Percentiles rank a stretch among this genome's conserved stretches.
Conservation (phyloP, 2,888 invertebrate genomes). For the Leptarthrus brevirostris region DNA sequence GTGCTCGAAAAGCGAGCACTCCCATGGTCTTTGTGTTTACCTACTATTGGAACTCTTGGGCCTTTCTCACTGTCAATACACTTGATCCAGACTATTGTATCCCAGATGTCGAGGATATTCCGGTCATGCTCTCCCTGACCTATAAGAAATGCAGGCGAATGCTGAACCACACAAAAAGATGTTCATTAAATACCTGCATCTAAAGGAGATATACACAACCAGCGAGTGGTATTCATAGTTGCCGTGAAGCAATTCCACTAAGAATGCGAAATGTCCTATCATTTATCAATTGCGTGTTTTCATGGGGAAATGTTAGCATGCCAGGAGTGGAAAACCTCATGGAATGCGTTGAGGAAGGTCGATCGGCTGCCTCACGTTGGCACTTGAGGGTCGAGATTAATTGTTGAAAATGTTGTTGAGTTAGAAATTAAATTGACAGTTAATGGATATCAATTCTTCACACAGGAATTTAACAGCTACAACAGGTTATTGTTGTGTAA, state of each 20-base stretch:
- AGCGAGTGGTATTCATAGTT: neutral
- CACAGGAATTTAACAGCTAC: no score
- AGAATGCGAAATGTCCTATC: neutral
- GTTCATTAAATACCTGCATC: slow-evolving; percentile 35
- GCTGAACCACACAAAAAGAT: neutral
- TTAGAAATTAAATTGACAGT: no score
- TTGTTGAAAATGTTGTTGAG: neutral
- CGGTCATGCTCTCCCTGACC: slow-evolving; percentile 16
- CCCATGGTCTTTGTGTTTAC: neutral
- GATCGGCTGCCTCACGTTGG: neutral
- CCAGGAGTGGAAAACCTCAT: neutral
- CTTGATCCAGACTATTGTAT: neutral
- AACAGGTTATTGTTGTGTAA: no score
- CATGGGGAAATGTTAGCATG: slow-evolving; percentile 7
- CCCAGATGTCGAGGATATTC: slow-evolving; percentile 31
- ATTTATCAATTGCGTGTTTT: slow-evolving; percentile 16
- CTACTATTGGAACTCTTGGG: neutral
- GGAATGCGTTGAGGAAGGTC: slow-evolving; percentile 3
- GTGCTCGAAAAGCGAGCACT: neutral
- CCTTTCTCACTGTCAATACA: neutral
- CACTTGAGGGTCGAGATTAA: neutral
- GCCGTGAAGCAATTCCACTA: neutral
- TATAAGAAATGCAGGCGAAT: slow-evolving; percentile 12
- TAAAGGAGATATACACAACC: neutral
- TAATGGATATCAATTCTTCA: no score